Conservation (phyloP, 2,797 vertebrate species). For the Squalus acanthias region DNA sequence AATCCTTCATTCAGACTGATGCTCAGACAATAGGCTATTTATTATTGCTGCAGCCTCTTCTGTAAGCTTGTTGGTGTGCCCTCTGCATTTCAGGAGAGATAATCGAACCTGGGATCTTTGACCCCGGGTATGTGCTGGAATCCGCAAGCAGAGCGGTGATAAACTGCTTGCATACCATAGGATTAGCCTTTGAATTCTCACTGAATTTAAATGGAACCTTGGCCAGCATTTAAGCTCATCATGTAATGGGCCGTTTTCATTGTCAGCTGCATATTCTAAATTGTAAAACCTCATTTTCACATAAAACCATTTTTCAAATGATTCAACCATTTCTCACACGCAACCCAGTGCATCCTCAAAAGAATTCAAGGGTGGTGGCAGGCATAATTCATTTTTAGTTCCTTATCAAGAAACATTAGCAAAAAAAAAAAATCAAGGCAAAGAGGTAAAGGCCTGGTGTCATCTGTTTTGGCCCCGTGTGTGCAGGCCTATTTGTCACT, state of each 20-base stretch:
- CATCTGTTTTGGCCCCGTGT: neutral
- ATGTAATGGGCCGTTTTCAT: neutral
- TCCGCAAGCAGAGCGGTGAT: conserved; percentile 28
- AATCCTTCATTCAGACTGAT: conserved; percentile 25
- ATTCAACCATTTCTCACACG: neutral
- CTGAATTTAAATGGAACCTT: conserved; percentile 25
- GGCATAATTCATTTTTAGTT: conserved; percentile 25
- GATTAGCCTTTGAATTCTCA: conserved; percentile 26
- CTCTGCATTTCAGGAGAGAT: conserved; percentile 36
- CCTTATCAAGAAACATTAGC: conserved; percentile 6
- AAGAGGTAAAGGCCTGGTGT: neutral
- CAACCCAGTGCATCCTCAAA: neutral
- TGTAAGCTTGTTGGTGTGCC: conserved; percentile 33
- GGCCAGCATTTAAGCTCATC: neutral
- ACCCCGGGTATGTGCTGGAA: conserved; percentile 13
- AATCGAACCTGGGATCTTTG: conserved; percentile 19
- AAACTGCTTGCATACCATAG: conserved; percentile 14
- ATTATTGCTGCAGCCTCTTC: conserved; percentile 32
- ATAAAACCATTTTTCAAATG: neutral
- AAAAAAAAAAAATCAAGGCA: neutral
- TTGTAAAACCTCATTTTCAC: neutral
- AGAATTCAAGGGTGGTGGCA: neutral
- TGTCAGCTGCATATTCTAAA: neutral
- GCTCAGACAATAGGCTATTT: conserved; percentile 14
- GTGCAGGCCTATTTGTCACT: neutral